These are phyloP conservation scores for Bergia sp. DNA, from an alignment of 92 coral and sea anemone genomes.

Conservation along the genomic window DNA sequence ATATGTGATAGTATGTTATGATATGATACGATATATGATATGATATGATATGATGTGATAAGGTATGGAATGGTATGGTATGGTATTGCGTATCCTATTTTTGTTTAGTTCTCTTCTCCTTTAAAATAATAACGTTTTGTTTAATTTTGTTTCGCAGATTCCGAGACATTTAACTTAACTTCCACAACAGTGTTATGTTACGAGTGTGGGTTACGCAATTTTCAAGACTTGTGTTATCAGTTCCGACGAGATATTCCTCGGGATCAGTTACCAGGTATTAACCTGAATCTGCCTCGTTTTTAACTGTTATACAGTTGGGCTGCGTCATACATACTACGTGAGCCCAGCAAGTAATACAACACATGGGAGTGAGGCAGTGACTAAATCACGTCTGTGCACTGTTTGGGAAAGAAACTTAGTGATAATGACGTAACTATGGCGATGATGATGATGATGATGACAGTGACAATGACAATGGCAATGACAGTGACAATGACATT, in stretches of 20 bases:
- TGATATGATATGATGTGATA: no score
- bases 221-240: conserved; percentile 87
- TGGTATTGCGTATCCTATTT: background rate
- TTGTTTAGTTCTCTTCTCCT: background rate
- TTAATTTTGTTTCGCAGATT: conserved; percentile 32
- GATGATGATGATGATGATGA: no score
- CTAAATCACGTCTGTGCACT: no score
- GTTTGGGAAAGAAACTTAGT: no score
- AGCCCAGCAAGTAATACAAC: background rate
- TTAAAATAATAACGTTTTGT: background rate
- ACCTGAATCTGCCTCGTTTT: background rate
- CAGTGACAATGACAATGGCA: no score
- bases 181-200: conserved; percentile 76
- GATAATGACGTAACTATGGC: no score
- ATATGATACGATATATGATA: no score
- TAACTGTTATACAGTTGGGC: background rate
- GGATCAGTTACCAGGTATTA: conserved; percentile 81
- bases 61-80: background rate
- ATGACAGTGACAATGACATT: no score
- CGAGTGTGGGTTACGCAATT: conserved; percentile 76
- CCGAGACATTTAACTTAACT: conserved; percentile 44
- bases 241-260: conserved; percentile 88
- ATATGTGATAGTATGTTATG: no score
- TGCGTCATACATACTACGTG: background rate
- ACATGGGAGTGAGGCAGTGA: background rate